Evolutionary conservation across 2,113 vertebrate genomes (phyloP), one percentile per base, ranked within the genome.

Genomic region (Rhea americana): DNA sequence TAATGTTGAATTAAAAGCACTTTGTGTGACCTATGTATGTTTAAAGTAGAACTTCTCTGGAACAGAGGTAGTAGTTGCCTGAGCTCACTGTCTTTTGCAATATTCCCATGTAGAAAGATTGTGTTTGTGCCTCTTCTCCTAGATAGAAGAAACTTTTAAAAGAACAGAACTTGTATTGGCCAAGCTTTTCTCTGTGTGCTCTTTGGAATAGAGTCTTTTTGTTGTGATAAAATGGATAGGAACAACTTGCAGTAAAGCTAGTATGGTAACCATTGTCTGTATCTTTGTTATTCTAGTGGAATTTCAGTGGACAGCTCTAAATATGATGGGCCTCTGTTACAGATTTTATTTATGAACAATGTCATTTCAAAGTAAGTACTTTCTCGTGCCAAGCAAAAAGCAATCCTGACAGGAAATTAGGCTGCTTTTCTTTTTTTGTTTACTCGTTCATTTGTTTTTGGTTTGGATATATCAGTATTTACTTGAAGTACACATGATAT

Each of bases 321-420:
- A 92, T 72, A 97, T 17, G 99, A 99, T 87, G 99, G 99, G 22
- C 99, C 99, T 37, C 97, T 99, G 82, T 95, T 99, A 85, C 99
- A 99, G 91, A 98, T 99, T 95, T 97, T 99, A 70, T 99, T 99
- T 94, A 97, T 98, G 95, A 99, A 99, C 97, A 99, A 99, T 95
- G 93, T 92, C n/a, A 98, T 99, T 93, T 99, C 99, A 87, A 99
- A 99, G 99, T 99, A 98, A 98, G 99, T 97, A 76, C 58, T 68
- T 87, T 80, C 45, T 79, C 8, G 62, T 94, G 50, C 30, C 20
- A 89, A 91, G 63, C 59, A 75, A n/a, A n/a, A 79, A 63, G 7
- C 58, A 71, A 63, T 10, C 65, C 59, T 71, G 39, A 2, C 2
- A 15, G 26, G 70, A 89, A 63, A n/a, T 21, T 12, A 12, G 14